These are phyloP conservation scores for Pachyrhynchus sulphureomaculatus DNA, from an alignment of 1,140 invertebrate species.

Conservation along the genomic window DNA sequence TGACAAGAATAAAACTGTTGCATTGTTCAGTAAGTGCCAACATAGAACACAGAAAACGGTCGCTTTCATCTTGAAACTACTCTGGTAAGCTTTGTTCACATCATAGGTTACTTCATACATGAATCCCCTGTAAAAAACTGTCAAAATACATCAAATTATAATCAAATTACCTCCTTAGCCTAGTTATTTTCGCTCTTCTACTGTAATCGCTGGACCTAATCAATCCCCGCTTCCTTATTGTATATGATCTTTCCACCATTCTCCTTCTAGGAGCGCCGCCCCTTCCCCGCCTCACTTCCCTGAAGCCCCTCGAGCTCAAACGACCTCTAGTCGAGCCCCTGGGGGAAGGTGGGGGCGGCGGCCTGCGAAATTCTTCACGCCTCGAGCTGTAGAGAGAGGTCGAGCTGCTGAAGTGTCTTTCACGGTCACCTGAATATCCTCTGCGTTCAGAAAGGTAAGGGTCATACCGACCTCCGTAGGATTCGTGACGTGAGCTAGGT, in stretches of 20 bases:
- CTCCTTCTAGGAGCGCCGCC: slow-evolving; percentile 39
- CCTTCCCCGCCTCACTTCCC: slow-evolving; percentile 6
- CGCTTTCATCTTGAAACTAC: neutral
- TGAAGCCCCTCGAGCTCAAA: slow-evolving; percentile 39
- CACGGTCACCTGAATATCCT: slow-evolving; percentile 44
- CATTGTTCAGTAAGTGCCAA: neutral
- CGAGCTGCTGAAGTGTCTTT: slow-evolving; percentile 33
- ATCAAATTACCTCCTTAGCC: slow-evolving; percentile 50
- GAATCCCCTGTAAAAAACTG: slow-evolving; percentile 10
- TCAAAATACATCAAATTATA: slow-evolving; percentile 9
- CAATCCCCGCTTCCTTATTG: slow-evolving; percentile 42
- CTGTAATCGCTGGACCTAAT: slow-evolving; percentile 40
- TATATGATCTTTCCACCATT: slow-evolving; percentile 46
- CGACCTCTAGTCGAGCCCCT: slow-evolving; percentile 47
- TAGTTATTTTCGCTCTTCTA: slow-evolving; percentile 45
- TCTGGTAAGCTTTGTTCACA: neutral
- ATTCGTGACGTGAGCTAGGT: slow-evolving; percentile 10
- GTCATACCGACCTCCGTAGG: slow-evolving; percentile 19
- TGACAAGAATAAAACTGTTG: neutral
- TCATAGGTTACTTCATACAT: neutral
- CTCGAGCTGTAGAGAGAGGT: slow-evolving; percentile 33
- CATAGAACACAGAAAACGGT: neutral
- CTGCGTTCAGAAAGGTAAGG: slow-evolving; percentile 38
- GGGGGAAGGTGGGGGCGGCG: slow-evolving; percentile 36
- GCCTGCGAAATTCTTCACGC: slow-evolving; percentile 48